Percentiles rank a stretch among this genome's conserved stretches.
Conservation (phyloP, 2,888 invertebrate species). For the Eustalomyia histrio region DNA sequence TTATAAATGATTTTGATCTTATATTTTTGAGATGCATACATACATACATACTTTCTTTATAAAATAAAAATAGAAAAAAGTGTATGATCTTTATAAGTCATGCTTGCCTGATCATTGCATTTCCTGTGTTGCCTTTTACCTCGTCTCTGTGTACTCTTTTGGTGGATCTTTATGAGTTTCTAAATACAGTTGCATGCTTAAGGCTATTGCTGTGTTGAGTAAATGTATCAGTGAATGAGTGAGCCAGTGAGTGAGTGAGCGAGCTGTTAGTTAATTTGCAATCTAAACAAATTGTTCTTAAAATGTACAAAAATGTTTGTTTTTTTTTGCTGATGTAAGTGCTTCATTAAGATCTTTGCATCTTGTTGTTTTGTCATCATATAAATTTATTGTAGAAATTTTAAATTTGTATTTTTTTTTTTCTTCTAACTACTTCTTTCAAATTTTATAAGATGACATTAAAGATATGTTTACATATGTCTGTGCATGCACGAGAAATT, state of each 20-base stretch:
- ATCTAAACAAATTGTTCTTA: slow-evolving; percentile 54
- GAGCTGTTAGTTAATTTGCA: slow-evolving; percentile 50
- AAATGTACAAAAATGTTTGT: slow-evolving; percentile 19
- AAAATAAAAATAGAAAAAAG: slow-evolving; percentile 40
- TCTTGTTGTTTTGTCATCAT: slow-evolving; percentile 35
- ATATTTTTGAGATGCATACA: slow-evolving; percentile 6
- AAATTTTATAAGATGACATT: slow-evolving; percentile 40
- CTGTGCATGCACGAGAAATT: background rate
- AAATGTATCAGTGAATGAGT: background rate
- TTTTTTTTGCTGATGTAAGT: slow-evolving; percentile 46
- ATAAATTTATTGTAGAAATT: slow-evolving; percentile 14
- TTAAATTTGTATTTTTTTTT: slow-evolving; percentile 11
- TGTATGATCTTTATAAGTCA: slow-evolving; percentile 39
- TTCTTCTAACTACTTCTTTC: background rate
- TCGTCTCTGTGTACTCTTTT: background rate
- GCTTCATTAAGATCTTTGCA: background rate
- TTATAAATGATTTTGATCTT: slow-evolving; percentile 26
- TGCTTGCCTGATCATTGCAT: slow-evolving; percentile 59
- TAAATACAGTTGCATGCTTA: slow-evolving; percentile 17
- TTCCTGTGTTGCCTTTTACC: slow-evolving; percentile 47
- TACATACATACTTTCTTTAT: background rate
- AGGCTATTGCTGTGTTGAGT: slow-evolving; percentile 27
- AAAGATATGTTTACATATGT: slow-evolving; percentile 39
- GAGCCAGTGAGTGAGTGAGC: no score
- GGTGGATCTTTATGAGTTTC: slow-evolving; percentile 18